Evolutionary conservation across 2,888 invertebrate species (phyloP), one percentile per base, ranked within the genome.

Genomic region (Phorcus lineatus): DNA sequence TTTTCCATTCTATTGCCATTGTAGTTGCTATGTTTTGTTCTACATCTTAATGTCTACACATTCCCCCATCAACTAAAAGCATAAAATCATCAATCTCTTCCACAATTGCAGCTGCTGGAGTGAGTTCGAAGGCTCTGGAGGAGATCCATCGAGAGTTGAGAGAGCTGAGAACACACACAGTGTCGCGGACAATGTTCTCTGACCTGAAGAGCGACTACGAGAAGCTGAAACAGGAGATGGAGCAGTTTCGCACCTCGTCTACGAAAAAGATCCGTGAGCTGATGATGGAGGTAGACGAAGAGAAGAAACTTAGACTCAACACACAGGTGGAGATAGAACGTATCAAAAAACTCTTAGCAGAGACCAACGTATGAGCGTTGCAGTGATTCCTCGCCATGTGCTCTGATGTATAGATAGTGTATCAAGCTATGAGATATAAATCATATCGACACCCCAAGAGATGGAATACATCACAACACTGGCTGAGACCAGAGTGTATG

Each of bases 161-260:
- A 70, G 88, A 89, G 36, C 81, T 91, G 47, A 85, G 86, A 82
- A 77, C 84, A 55, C 88, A 87, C 84, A 87, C 87, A 80, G 88
- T 90, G 81, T 91, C 89, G 82, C 95, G 97, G 95, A 96, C 95
- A 85, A 96, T 97, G 91, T 94, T 97, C 85, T 96, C 96, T 91
- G 94, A 96, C 85, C 96, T 96, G 89, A 96, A 97, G 83, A 87
- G 90, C 4, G 91, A 92, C 83, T 87, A 92, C 66, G 89, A 89
- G 67, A 87, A 87, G 77, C 85, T 92, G 70, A 88, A 89, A 80
- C 82, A 86, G 75, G 90, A 90, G 40, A 75, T 91, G 66, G 91
- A 91, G n/a, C 82, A 82, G 16, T 79, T 90, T 36, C 88, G 86
- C 82, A 84, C 84, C 13, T 81, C 81, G 17, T 86, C 88, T 80